Evolutionary conservation across 2,888 invertebrate genomes (phyloP), one percentile per base, ranked within the genome.

Genomic region (Ceriagrion tenellum): DNA sequence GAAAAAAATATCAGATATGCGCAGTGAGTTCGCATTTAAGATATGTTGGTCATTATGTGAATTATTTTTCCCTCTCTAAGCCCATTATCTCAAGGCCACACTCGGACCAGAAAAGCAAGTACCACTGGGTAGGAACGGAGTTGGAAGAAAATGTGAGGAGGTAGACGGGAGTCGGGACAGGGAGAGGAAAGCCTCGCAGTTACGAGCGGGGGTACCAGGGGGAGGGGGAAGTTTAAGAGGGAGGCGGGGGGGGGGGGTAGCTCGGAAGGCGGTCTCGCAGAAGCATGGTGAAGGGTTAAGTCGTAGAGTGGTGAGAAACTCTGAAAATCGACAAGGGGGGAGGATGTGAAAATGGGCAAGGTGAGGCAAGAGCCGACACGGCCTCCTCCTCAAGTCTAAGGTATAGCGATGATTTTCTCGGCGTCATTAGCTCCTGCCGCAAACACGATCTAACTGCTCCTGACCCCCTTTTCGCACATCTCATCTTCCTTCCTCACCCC

Each of bases 371-470:
- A 69, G n/a, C 59, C 69, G 26, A 12, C 69, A 35, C 35, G 16
- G 35, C 35, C 18, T 81, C 16, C 30, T 16, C 35, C 35, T 18
- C 81, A 81, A 30, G 35, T 81, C 81, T 81, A 81, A 81, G 81
- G 81, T 81, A 35, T 81, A 35, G 30, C 81, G 81, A 81, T 81
- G 81, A 81, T 81, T 81, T 81, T 35, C 81, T 81, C 81, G 35
- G 81, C 81, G 81, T 81, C 81, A 81, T 81, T 81, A 81, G 81
- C 81, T 81, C 30, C 81, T 16, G 81, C 30, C 81, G 81, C 81
- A 81, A 81, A 81, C 81, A 81, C 81, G 81, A 81, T 81, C 81
- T 81, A 81, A 81, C 81, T 81, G 81, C 81, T 81, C 81, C 81
- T 81, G 81, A 81, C 81, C 81, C 47, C 81, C 81, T 26, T 81